Conservation (phyloP, 1,140 invertebrate species). For the Solenopsis invicta region DNA sequence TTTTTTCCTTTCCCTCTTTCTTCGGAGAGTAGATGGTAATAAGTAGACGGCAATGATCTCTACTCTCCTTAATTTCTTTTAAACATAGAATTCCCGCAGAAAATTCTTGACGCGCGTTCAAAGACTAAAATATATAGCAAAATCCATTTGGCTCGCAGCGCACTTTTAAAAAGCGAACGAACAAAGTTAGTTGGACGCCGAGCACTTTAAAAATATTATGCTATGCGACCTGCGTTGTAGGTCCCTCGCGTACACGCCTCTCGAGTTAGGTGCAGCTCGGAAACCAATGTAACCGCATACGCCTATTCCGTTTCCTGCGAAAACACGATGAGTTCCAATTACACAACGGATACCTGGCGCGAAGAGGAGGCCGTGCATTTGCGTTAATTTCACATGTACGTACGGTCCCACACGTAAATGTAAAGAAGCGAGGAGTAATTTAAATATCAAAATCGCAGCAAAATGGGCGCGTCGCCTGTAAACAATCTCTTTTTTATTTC, state of each 20-base stretch:
- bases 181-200: neutral
- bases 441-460: slow-evolving; percentile 14
- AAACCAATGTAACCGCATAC: slow-evolving; percentile 82
- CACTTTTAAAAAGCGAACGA: neutral
- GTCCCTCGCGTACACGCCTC: slow-evolving; percentile 31
- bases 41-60: slow-evolving; percentile 1
- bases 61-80: neutral
- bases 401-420: neutral
- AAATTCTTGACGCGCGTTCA: neutral
- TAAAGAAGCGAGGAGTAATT: neutral
- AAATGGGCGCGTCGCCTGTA: neutral
- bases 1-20: neutral
- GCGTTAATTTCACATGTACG: slow-evolving; percentile 36
- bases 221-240: neutral
- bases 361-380: slow-evolving; percentile 44
- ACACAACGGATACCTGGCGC: slow-evolving; percentile 74
- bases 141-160: neutral
- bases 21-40: slow-evolving; percentile 8
- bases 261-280: slow-evolving; percentile 77
- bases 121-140: neutral
- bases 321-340: slow-evolving; percentile 82
- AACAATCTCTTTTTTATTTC: neutral
- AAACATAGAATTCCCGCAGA: neutral
- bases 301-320: slow-evolving; percentile 83
- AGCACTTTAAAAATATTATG: neutral